Evolutionary conservation across 2,888 invertebrate species (phyloP), one percentile per base, ranked within the genome.

Genomic region (Conops quadrifasciatus): DNA sequence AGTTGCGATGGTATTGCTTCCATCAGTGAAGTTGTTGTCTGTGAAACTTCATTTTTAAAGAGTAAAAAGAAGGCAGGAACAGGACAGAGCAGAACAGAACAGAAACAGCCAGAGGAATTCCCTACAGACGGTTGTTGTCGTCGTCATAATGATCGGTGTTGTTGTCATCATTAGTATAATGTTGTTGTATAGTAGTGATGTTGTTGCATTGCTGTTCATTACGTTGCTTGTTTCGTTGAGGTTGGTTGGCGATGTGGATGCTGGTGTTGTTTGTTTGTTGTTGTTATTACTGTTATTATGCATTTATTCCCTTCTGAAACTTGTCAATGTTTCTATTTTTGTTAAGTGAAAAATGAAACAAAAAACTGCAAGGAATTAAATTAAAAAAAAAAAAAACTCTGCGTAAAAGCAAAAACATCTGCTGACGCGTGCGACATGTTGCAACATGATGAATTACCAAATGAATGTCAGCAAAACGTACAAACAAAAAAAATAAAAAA

Each of bases 371-470:
- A 19, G 49, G n/a, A 13, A 49, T 49, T 16, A 16, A 16, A 49
- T 36, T 36, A 7, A 7, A 7, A 7, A 36, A 36, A 36, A 36
- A 36, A 7, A 36, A 36, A 36, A n/a, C n/a, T n/a, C n/a, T n/a
- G n/a, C n/a, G n/a, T n/a, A 64, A 36, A 53, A 53, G 15, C 26
- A 43, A 67, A 28, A 68, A 60, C 62, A 51, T 49, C 36, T 51
- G 51, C 16, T 62, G 62, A 51, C 60, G 68, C 68, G 68, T 51
- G 68, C 68, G 68, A 62, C 68, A 62, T 62, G 68, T 68, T 68
- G 60, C 62, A 51, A 49, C 62, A 68, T 68, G 62, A 68, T 68
- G 62, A 62, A 68, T 68, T 68, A 26, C 62, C 51, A 68, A 68
- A 62, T 68, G 68, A 68, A 62, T 68, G 68, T 49, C 68, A 68